Conservation (phyloP, 2,888 invertebrate species). For the Danaus chrysippus region DNA sequence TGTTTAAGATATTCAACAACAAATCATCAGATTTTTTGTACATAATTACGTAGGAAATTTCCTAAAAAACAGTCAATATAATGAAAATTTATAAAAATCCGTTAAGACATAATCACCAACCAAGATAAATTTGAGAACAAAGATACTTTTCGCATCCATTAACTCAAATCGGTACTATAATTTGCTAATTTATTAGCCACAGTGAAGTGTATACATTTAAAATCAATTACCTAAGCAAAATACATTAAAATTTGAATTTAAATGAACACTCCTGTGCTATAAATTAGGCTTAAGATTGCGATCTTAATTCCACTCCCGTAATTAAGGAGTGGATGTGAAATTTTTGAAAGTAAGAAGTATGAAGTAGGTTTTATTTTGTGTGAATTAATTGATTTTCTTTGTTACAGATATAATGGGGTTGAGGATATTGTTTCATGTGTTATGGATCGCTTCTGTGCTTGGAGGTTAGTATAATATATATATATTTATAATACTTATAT, state of each 20-base stretch:
- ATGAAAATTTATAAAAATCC: too few species aligned
- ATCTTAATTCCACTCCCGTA: too few species aligned
- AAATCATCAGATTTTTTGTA: too few species aligned
- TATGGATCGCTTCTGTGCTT: conserved; percentile 43
- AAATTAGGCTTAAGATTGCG: background rate
- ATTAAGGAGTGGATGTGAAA: too few species aligned
- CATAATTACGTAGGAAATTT: too few species aligned
- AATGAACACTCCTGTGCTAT: conserved; percentile 3
- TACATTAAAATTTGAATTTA: conserved; percentile 18
- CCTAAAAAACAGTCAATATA: too few species aligned
- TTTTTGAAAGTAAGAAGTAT: too few species aligned
- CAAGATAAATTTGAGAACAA: too few species aligned
- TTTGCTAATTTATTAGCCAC: conserved; percentile 20
- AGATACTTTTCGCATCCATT: conserved; percentile 7
- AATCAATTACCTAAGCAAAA: conserved; percentile 23
- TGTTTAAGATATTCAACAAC: too few species aligned
- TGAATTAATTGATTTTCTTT: conserved; percentile 28
- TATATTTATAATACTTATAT: too few species aligned
- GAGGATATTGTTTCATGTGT: conserved; percentile 41
- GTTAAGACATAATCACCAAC: too few species aligned
- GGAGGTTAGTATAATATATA: conserved; percentile 42
- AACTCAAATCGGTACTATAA: conserved; percentile 12
- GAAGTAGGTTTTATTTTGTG: conserved; percentile 2
- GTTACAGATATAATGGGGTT: conserved; percentile 50
- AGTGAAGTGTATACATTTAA: conserved; percentile 16